Conservation (phyloP, 2,888 invertebrate genomes). For the Drosophila lacicola region DNA sequence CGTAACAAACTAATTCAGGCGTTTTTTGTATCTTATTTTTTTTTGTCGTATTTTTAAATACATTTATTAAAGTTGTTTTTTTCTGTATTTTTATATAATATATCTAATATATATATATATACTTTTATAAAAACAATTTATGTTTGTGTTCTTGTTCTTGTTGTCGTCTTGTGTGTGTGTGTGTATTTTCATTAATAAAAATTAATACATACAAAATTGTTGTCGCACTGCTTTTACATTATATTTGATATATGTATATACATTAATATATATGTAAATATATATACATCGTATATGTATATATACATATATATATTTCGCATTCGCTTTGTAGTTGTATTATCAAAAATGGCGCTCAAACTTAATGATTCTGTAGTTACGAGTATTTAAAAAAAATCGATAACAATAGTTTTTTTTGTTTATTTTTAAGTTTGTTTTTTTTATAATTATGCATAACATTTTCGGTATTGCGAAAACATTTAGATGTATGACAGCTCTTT, state of each 20-base stretch:
- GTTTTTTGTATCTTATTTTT: conserved; percentile 60
- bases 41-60: conserved; percentile 61
- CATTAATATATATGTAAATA: conserved; percentile 29
- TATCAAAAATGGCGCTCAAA: conserved; percentile 69
- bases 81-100: conserved; percentile 49
- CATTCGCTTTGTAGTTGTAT: conserved; percentile 32
- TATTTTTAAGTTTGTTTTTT: conserved; percentile 27
- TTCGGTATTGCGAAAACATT: conserved; percentile 63
- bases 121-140: conserved; percentile 70
- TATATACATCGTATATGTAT: conserved; percentile 28
- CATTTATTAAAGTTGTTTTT: conserved; percentile 41
- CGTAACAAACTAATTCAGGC: conserved; percentile 79
- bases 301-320: conserved; percentile 27
- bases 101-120: conserved; percentile 61
- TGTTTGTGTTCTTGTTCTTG: conserved; percentile 56
- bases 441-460: conserved; percentile 36
- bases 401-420: conserved; percentile 55
- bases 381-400: conserved; percentile 60
- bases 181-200: conserved; percentile 68
- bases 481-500: conserved; percentile 66
- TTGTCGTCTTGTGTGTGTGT: conserved; percentile 42
- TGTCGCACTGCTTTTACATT: conserved; percentile 59
- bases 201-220: conserved; percentile 77
- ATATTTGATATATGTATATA: conserved; percentile 46
- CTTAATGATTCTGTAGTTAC: conserved; percentile 64